Percentiles rank a stretch among this genome's conserved stretches.
These are phyloP conservation scores for Coendou prehensilis DNA, from an alignment of 2,797 vertebrate species.

Conservation along the genomic window DNA sequence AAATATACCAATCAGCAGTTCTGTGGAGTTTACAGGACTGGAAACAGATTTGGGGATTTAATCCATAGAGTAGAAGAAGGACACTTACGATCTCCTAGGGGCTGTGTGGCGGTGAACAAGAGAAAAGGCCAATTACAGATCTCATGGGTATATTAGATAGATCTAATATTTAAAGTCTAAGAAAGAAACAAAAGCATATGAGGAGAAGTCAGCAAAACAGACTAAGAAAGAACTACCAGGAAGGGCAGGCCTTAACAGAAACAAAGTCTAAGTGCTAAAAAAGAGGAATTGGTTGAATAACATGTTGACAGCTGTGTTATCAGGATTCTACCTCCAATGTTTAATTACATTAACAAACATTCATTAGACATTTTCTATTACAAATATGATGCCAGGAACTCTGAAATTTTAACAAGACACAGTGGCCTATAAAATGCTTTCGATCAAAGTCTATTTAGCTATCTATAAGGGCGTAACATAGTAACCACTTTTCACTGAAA, in stretches of 20 bases:
- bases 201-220: neutral
- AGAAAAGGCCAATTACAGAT: neutral
- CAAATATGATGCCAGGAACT: neutral
- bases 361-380: neutral
- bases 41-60: constrained; percentile 25
- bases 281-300: neutral
- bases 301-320: neutral
- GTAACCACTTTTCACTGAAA: neutral
- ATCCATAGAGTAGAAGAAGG: neutral
- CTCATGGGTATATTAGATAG: neutral
- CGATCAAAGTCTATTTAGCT: constrained; percentile 11
- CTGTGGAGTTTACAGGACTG: neutral
- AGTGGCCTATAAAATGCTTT: neutral
- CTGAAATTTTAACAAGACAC: neutral
- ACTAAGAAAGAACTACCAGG: neutral
- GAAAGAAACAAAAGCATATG: neutral
- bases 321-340: neutral
- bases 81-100: neutral
- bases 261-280: neutral
- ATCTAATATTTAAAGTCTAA: neutral
- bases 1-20: neutral
- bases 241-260: neutral
- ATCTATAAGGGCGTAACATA: neutral
- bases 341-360: neutral
- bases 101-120: neutral